Evolutionary conservation across 2,888 invertebrate species (phyloP).

Genomic region (Flabesymbios commensalis): DNA sequence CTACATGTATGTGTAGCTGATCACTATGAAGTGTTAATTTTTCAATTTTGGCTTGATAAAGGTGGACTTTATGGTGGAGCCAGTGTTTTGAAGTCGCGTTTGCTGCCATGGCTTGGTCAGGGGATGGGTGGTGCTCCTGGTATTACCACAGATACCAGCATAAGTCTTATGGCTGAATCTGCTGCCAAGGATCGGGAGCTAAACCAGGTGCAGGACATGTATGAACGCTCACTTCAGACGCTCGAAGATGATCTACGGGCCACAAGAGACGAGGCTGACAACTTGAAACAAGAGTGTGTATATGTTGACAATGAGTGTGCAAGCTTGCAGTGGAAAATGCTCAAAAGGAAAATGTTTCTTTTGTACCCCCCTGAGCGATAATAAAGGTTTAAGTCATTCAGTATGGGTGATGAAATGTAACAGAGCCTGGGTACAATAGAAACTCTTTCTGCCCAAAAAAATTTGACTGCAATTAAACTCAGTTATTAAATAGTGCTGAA

Average conservation of each 20-base stretch:
- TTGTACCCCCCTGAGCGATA: no score
- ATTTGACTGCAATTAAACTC: no score
- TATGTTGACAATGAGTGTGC: no score
- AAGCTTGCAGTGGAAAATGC: neutral
- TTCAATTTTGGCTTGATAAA: no score
- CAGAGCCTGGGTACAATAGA: no score
- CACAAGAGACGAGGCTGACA: conserved; percentile 48
- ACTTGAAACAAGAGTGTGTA: conserved; percentile 55
- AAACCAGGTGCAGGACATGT: conserved; percentile 50
- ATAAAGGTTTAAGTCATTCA: no score
- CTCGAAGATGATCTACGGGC: conserved; percentile 49
- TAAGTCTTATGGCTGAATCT: neutral
- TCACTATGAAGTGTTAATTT: no score
- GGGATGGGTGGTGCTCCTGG: conserved; percentile 35
- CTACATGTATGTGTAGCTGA: no score
- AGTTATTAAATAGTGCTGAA: no score
- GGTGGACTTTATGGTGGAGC: conserved; percentile 58
- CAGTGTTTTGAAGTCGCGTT: conserved; percentile 54
- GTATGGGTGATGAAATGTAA: no score
- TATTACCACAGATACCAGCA: neutral
- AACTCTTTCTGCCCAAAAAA: no score
- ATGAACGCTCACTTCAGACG: conserved; percentile 48
- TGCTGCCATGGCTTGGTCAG: conserved; percentile 56
- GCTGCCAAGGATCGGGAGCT: conserved; percentile 54
- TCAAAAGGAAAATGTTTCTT: neutral